Conservation (phyloP, 2,888 invertebrate species). For the Melipona bicolor region DNA sequence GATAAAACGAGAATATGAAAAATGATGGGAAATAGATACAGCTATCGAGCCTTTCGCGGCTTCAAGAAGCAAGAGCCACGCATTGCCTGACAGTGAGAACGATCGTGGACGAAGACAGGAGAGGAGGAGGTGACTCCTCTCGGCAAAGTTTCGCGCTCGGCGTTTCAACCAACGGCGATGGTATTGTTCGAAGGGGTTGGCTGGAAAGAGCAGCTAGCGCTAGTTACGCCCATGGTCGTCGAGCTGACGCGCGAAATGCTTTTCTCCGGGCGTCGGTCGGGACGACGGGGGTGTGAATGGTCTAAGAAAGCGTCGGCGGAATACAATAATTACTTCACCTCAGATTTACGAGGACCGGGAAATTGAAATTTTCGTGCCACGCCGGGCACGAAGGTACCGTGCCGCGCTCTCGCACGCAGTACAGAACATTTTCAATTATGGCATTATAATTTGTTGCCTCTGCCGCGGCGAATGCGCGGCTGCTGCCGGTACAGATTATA, state of each 20-base stretch:
- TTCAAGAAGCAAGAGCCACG: not conserved
- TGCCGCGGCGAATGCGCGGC: conserved; percentile 67
- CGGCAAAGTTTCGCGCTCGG: conserved; percentile 7
- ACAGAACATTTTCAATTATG: conserved; percentile 82
- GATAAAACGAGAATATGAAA: not conserved
- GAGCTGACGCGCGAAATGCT: conserved; percentile 80
- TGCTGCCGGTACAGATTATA: conserved; percentile 77
- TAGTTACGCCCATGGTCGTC: conserved; percentile 77
- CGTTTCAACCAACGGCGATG: not conserved
- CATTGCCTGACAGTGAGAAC: not conserved
- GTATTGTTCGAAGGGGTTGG: conserved; percentile 50
- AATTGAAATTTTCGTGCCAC: conserved; percentile 82
- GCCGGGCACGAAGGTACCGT: conserved; percentile 67
- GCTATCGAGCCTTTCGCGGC: not conserved
- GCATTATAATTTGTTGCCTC: conserved; percentile 82
- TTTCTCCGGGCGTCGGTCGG: conserved; percentile 58
- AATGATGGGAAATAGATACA: not conserved
- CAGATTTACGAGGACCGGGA: conserved; percentile 82
- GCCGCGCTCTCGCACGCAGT: conserved; percentile 63
- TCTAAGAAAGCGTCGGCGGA: conserved; percentile 80
- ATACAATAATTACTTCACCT: conserved; percentile 83
- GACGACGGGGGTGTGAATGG: conserved; percentile 76
- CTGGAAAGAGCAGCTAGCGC: conserved; percentile 68
- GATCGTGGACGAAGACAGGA: not conserved
- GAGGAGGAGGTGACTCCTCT: not conserved